Base-by-base conservation (phyloP, 2,113 vertebrate species). In the Podarcis raffonei region DNA sequence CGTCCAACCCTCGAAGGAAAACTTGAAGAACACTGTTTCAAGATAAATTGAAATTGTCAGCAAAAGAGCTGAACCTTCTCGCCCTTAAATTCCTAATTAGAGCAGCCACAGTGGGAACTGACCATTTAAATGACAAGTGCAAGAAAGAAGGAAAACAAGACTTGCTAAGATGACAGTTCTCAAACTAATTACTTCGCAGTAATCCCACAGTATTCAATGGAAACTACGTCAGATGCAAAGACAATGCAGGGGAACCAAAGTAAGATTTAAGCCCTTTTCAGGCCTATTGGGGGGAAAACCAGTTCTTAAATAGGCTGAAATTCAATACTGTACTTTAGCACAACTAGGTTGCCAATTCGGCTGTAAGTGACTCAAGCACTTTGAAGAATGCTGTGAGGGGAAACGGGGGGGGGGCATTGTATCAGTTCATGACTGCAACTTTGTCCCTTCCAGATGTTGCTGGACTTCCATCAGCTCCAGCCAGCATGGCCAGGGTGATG, bases 11-110 rank as follows among this genome's bases (percentile, higher is more conserved):
- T 90, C 90, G 91, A 0, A 0, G 87, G 85, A 89, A 94, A 94
- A 94, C 94, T 90, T 93, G 94, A 95, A 93, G 94, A 92, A 91
- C 91, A 92, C 27, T 22, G 3, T 93, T 94, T 94, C 90, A 95
- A 94, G 89, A 89, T 76, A 90, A 95, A 95, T 82, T 93, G 93
- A 94, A 95, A 94, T 89, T 92, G 94, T 94, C 93, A 93, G 88
- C 0, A 1, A 93, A 94, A 93, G 91, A 93, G 83, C 86, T 93
- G 90, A 95, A 95, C 89, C 91, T 93, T 89, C 81, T 94, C 93
- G 92, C 91, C 69, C 93, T 95, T 93, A 88, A 92, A 90, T 89
- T 91, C 79, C 83, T 92, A 93, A 95, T 95, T 94, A 94, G 86
- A 92, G 65, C 91, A 92, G 71, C 91, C 89, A 53, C 78, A 91